Evolutionary conservation across 2,888 invertebrate species (phyloP).

Genomic region (Eupeodes latifasciatus): DNA sequence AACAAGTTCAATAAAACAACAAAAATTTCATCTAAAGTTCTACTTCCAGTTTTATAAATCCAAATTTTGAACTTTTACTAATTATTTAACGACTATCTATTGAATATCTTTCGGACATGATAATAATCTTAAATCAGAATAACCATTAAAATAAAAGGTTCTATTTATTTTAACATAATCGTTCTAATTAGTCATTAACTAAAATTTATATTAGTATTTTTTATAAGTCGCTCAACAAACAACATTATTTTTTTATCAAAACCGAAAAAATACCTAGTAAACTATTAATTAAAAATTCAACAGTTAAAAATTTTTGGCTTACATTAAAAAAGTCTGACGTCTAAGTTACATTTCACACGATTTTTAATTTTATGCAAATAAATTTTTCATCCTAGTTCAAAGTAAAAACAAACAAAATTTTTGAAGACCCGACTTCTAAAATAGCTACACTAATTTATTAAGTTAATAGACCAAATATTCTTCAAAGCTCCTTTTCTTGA

Average conservation of each 20-base stretch:
- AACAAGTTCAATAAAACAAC: no score
- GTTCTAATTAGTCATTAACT: constrained; percentile 15
- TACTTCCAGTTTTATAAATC: not conserved
- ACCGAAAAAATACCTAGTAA: not conserved
- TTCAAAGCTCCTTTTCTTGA: not conserved
- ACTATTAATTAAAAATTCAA: constrained; percentile 15
- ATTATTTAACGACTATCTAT: no score
- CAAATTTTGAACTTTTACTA: not conserved
- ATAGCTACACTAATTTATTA: not conserved
- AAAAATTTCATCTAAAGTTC: not conserved
- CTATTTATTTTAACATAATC: not conserved
- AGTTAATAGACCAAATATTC: not conserved
- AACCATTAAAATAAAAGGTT: constrained; percentile 4
- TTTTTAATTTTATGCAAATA: not conserved
- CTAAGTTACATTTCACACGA: not conserved
- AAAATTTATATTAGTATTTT: not conserved
- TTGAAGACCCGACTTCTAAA: not conserved
- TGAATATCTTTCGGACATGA: not conserved
- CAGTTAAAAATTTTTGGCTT: not conserved
- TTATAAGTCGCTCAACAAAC: not conserved
- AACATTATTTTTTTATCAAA: not conserved
- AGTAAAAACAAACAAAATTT: not conserved
- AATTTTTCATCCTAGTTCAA: not conserved
- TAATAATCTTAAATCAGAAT: not conserved
- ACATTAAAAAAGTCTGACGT: not conserved